Conservation (phyloP, 2,797 vertebrate genomes). For the Esox masquinongy region DNA sequence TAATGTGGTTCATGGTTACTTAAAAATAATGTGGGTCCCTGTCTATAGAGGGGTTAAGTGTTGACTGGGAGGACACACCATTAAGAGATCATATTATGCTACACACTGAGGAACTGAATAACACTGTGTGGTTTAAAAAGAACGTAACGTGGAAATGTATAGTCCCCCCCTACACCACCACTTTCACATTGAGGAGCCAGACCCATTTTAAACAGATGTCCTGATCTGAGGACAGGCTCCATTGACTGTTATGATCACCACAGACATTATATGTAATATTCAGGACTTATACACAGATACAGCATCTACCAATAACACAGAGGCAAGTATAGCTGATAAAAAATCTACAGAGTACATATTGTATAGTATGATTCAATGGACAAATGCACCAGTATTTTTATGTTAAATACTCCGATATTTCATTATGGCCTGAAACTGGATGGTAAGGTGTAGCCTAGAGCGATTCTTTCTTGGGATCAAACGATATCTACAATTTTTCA, state of each 20-base stretch:
- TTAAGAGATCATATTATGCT: conserved; percentile 22
- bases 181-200: background rate
- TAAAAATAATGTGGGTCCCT: conserved; percentile 28
- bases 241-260: background rate
- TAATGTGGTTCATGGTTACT: conserved; percentile 18
- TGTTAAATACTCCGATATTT: background rate
- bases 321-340: background rate
- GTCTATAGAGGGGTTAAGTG: conserved; percentile 19
- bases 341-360: background rate
- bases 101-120: conserved; percentile 13
- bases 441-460: background rate
- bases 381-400: background rate
- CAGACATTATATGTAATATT: background rate
- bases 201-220: background rate
- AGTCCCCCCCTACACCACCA: background rate
- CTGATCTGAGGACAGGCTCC: background rate
- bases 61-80: conserved; percentile 18
- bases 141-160: conserved; percentile 14
- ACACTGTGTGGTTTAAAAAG: conserved; percentile 12
- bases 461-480: background rate
- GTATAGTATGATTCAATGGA: too few relatives aligned
- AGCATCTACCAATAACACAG: background rate
- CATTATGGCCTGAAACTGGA: background rate
- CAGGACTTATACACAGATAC: background rate
- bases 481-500: background rate